Evolutionary conservation across 1,140 invertebrate species (phyloP).

Genomic region (Colletes latitarsis): DNA sequence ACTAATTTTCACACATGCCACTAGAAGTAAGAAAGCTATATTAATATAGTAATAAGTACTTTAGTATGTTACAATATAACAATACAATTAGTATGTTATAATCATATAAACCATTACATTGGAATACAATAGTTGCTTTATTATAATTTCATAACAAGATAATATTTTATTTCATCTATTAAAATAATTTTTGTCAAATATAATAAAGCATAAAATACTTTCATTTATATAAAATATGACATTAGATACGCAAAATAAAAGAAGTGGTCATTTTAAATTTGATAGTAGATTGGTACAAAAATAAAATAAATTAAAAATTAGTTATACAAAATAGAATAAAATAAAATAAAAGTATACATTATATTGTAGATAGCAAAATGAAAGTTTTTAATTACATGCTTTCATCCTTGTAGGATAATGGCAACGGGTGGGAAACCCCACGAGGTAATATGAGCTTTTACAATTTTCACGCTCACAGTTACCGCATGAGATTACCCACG

Average conservation of each 20-base stretch:
- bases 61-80: constrained; percentile 51
- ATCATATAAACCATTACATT: not conserved
- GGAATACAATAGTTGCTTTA: not conserved
- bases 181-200: constrained; percentile 6
- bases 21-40: constrained; percentile 66
- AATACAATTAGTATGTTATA: constrained; percentile 20
- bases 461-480: constrained; percentile 89
- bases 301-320: not conserved
- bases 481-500: constrained; percentile 93
- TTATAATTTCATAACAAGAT: constrained; percentile 3
- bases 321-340: not conserved
- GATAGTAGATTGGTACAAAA: not conserved
- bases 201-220: not conserved
- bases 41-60: constrained; percentile 39
- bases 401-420: constrained; percentile 73
- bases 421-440: constrained; percentile 85
- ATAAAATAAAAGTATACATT: constrained; percentile 11
- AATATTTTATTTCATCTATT: constrained; percentile 4
- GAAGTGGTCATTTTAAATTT: not conserved
- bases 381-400: constrained; percentile 19
- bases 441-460: constrained; percentile 86
- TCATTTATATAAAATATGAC: not conserved
- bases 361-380: not conserved
- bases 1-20: constrained; percentile 72
- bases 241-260: not conserved